phyloP scores from a whole-genome alignment of 2,113 vertebrate species.

The Rhinolophus sinicus region DNA sequence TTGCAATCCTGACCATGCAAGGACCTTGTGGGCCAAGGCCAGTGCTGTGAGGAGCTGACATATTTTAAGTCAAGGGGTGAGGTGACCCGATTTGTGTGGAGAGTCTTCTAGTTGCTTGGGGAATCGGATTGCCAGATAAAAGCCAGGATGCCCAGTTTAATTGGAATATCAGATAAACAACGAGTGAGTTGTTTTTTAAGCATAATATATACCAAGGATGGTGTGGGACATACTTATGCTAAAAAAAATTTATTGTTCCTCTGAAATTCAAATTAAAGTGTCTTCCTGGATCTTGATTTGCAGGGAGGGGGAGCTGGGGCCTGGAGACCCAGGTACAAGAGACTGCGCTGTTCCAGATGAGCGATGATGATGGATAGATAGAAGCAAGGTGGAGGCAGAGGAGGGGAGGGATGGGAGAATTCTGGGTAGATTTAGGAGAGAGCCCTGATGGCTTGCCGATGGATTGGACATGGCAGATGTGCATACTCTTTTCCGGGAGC shows the following conservation, averaged over 20 bases:
- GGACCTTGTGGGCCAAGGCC: not conserved
- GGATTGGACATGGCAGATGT: not conserved
- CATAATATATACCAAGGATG: not conserved
- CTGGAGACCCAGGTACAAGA: not conserved
- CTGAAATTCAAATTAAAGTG: not conserved
- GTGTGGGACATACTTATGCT: not conserved
- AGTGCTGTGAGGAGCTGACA: not conserved
- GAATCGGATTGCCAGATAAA: not conserved
- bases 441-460: not conserved
- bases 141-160: not conserved
- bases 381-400: not conserved
- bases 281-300: not conserved
- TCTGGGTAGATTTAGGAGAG: not conserved
- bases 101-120: not conserved
- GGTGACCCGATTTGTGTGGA: too few species aligned
- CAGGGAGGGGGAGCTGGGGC: not conserved
- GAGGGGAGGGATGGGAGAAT: not conserved
- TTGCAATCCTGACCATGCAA: not conserved
- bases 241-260: not conserved
- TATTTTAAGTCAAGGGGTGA: not conserved
- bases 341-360: not conserved
- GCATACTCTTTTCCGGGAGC: not conserved
- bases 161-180: not conserved
- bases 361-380: not conserved
- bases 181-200: not conserved